Base-by-base conservation (phyloP, 2,113 vertebrate species). In the Sinocyclocheilus grahami region DNA sequence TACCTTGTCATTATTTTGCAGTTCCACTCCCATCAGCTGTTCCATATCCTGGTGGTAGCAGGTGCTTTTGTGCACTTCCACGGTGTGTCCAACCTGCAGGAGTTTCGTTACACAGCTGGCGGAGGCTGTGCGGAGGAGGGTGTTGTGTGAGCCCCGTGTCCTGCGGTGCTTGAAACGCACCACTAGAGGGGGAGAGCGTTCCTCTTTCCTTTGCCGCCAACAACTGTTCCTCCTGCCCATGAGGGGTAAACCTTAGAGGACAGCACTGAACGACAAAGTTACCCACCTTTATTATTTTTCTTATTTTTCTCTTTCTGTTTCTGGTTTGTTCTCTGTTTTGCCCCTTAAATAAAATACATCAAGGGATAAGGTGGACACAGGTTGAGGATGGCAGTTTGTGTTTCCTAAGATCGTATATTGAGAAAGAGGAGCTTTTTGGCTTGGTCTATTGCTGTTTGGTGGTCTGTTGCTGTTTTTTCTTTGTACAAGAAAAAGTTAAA, bases 11-110 rank as follows among this genome's bases (percentile, higher is more conserved):
- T 37, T 22, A 51, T 39, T 72, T 8, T 55, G 0, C 90, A 99
- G 98, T 99, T 99, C 90, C 98, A 99, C 93, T 99, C 98, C 82
- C 98, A 99, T 88, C 98, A 99, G 96, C 91, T 99, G 75, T 99
- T 99, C 90, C 98, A 99, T 92, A 96, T 99, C 92, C 94, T 99
- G 81, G 98, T 99, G 20, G 97, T 99, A 81, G 98, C 98, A 0
- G 98, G 97, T 0, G 98, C 98, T 0, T 99, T 98, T 0, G 98
- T 98, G 86, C 98, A 99, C 88, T 98, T 99, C 94, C 98, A 99
- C 0, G 97, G 98, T 0, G 98, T 99, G 60, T 99, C 96, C 1
- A 99, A 99, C 93, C 96, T 99, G 87, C 98, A 99, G 93, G 98
- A 98, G 88, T 97, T 99, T 90, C 97, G 98, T n/a, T 98, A 96